Evolutionary conservation across 2,888 invertebrate species (phyloP).

Genomic region (Drosophila neonasuta): DNA sequence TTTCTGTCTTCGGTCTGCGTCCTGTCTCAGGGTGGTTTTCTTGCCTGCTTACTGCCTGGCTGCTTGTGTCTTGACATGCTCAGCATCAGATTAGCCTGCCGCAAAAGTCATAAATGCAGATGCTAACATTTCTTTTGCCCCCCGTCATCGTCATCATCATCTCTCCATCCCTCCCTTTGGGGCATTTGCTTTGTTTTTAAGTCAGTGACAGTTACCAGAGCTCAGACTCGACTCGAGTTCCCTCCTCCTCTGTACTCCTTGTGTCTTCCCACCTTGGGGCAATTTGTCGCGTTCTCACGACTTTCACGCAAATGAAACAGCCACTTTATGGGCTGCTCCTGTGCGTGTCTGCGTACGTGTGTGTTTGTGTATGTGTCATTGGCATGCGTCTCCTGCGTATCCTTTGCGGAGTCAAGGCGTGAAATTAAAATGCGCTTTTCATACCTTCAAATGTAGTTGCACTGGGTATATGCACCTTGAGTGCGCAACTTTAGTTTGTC

Average conservation of each 20-base stretch:
- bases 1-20: conserved; percentile 11
- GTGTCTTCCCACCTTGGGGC: conserved; percentile 46
- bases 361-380: conserved; percentile 16
- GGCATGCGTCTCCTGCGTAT: conserved; percentile 35
- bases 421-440: conserved; percentile 65
- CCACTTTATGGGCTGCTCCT: conserved; percentile 60
- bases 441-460: conserved; percentile 23
- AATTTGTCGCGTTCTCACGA: conserved; percentile 74
- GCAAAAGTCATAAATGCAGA: conserved; percentile 77
- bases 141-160: neutral
- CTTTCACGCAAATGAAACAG: conserved; percentile 73
- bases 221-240: neutral
- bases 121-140: conserved; percentile 68
- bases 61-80: conserved; percentile 54
- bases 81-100: conserved; percentile 75
- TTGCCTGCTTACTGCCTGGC: too few relatives aligned
- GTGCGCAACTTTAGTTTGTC: too few relatives aligned
- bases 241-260: conserved; percentile 4
- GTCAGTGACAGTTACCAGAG: conserved; percentile 26
- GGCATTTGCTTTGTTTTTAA: conserved; percentile 67
- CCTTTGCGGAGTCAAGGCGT: conserved; percentile 54
- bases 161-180: conserved; percentile 37
- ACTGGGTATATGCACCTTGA: conserved; percentile 2
- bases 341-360: conserved; percentile 1
- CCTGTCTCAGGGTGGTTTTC: conserved; percentile 11